Conservation (phyloP, 2,113 vertebrate genomes). For the Limnothrissa miodon region DNA sequence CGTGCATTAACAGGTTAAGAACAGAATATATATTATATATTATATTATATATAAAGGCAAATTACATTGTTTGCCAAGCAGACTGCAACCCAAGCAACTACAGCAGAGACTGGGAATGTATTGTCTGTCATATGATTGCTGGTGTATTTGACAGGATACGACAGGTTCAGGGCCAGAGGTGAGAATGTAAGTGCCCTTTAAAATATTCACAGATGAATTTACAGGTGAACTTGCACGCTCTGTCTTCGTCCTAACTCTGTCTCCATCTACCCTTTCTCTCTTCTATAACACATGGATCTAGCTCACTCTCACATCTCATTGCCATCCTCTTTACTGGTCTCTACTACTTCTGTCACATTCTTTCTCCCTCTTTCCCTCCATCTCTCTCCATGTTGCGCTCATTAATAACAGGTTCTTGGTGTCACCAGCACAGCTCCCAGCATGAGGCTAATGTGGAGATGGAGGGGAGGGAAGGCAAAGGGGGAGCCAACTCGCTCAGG, state of each 20-base stretch:
- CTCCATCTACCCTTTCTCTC: neutral
- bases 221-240: neutral
- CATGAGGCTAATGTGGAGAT: conserved; percentile 65
- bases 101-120: conserved; percentile 18
- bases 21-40: no score
- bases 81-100: neutral
- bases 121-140: neutral
- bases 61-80: no score
- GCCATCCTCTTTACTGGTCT: neutral
- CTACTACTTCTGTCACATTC: neutral
- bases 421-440: conserved; percentile 58
- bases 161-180: conserved; percentile 14
- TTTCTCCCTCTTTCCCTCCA: neutral
- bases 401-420: conserved; percentile 63
- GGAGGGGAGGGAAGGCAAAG: conserved; percentile 44
- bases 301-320: neutral
- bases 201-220: conserved; percentile 41
- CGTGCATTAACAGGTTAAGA: no score
- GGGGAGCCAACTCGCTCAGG: conserved; percentile 47
- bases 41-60: no score
- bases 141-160: conserved; percentile 13
- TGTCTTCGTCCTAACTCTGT: neutral
- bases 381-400: conserved; percentile 34
- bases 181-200: conserved; percentile 36
- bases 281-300: neutral